Percentiles rank a stretch among this genome's conserved stretches.
phyloP scores from a whole-genome alignment of 2,888 invertebrate genomes.

The Perithous albicinctus region DNA sequence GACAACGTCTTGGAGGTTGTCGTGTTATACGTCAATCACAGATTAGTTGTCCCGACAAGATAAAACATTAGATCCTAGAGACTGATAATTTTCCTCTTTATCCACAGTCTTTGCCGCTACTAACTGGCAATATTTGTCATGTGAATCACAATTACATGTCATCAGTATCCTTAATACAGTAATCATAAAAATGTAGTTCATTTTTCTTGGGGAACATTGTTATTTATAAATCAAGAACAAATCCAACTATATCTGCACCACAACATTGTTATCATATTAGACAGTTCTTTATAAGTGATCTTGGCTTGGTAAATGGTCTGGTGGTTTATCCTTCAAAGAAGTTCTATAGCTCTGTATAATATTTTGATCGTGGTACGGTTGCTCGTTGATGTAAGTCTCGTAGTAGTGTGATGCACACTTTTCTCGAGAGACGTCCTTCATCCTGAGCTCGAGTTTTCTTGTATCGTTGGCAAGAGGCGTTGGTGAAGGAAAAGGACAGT shows the following conservation, averaged over 20 bases:
- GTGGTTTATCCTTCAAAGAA: neutral
- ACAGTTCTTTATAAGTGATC: neutral
- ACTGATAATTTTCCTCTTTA: too few relatives aligned
- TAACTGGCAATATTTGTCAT: too few relatives aligned
- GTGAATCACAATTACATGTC: too few relatives aligned
- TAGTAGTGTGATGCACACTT: constrained; percentile 31
- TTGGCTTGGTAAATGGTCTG: neutral
- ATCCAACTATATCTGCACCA: neutral
- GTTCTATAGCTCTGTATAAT: constrained; percentile 3
- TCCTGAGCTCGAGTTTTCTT: constrained; percentile 8
- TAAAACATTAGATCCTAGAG: too few relatives aligned
- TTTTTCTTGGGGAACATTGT: neutral
- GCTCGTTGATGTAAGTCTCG: constrained; percentile 28
- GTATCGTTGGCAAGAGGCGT: constrained; percentile 36
- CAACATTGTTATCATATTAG: neutral
- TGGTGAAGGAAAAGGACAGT: constrained; percentile 4
- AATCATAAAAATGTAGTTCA: too few relatives aligned
- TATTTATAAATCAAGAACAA: neutral
- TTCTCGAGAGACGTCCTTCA: constrained; percentile 25
- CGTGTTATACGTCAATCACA: too few relatives aligned
- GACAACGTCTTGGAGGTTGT: too few relatives aligned
- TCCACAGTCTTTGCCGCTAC: too few relatives aligned
- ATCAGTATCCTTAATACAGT: too few relatives aligned
- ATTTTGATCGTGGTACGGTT: constrained; percentile 24
- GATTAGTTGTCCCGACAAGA: too few relatives aligned